Conservation (phyloP, 2,888 invertebrate genomes). For the Hydroisotoma schaefferi region DNA sequence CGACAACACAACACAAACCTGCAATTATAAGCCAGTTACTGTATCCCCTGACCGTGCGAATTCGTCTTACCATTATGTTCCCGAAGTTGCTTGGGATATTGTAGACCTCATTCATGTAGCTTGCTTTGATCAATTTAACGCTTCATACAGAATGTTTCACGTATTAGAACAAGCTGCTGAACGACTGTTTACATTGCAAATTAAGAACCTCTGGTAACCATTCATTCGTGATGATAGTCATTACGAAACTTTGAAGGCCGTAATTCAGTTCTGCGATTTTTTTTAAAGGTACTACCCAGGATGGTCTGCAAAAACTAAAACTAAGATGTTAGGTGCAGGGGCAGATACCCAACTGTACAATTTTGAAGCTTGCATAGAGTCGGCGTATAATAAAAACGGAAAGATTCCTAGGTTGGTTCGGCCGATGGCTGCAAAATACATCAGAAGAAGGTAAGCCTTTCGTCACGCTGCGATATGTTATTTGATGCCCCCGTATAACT, state of each 20-base stretch:
- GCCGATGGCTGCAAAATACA: slow-evolving; percentile 29
- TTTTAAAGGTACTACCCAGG: slow-evolving; percentile 34
- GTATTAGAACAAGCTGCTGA: slow-evolving; percentile 41
- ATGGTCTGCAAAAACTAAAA: slow-evolving; percentile 36
- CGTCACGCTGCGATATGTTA: not conserved
- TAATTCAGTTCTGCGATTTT: not conserved
- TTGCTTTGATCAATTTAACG: slow-evolving; percentile 41
- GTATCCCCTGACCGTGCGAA: slow-evolving; percentile 22
- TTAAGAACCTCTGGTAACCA: slow-evolving; percentile 43
- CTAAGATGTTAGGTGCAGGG: slow-evolving; percentile 30
- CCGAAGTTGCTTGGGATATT: slow-evolving; percentile 44
- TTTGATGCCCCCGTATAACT: too few relatives aligned
- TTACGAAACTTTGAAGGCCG: not conserved
- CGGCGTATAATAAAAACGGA: slow-evolving; percentile 32
- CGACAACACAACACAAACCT: slow-evolving; percentile 15
- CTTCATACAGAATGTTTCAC: slow-evolving; percentile 45
- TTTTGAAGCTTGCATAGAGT: slow-evolving; percentile 39
- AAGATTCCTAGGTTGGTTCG: slow-evolving; percentile 33
- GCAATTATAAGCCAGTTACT: slow-evolving; percentile 21
- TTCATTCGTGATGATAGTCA: not conserved
- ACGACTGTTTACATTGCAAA: slow-evolving; percentile 39
- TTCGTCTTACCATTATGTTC: slow-evolving; percentile 36
- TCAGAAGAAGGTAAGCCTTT: slow-evolving; percentile 30
- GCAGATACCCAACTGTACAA: slow-evolving; percentile 41
- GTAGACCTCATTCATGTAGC: slow-evolving; percentile 40